Evolutionary conservation across 2,113 vertebrate genomes (phyloP).

Genomic region (Zapornia atra): DNA sequence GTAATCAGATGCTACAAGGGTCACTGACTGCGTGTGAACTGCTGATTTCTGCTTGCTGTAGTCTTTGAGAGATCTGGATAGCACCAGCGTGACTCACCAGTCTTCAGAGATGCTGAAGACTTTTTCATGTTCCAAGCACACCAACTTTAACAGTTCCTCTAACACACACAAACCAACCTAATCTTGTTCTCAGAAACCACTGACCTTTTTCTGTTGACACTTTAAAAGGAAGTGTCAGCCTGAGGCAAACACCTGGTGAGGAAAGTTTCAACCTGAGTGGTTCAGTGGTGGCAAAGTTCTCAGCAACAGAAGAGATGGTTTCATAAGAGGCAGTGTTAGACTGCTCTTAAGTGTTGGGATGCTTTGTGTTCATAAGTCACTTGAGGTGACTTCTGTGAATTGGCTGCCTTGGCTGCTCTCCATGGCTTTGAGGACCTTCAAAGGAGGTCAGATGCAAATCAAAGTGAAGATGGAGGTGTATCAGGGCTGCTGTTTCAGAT

Average conservation of each 20-base stretch:
- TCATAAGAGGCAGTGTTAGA: background rate
- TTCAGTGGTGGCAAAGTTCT: background rate
- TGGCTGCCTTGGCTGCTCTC: background rate
- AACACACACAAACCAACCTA: background rate
- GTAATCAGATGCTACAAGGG: rapidly evolving
- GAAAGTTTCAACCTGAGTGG: background rate
- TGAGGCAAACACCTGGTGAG: background rate
- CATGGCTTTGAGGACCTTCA: background rate
- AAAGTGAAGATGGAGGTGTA: background rate
- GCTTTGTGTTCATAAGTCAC: background rate
- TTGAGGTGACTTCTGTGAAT: background rate
- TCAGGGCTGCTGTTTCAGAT: background rate
- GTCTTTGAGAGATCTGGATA: background rate
- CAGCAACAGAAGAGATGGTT: background rate
- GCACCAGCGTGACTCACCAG: background rate
- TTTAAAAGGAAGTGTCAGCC: conserved; percentile 3
- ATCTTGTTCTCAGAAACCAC: conserved; percentile 8
- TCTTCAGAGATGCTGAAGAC: background rate
- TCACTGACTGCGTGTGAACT: background rate
- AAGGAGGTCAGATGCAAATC: background rate
- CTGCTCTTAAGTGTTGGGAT: background rate
- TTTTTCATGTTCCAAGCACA: background rate
- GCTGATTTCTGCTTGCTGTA: background rate
- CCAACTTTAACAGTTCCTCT: background rate
- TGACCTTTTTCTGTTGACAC: conserved; percentile 25